Evolutionary conservation across 2,888 invertebrate species (phyloP).

Genomic region (Vandiemenella viatica): DNA sequence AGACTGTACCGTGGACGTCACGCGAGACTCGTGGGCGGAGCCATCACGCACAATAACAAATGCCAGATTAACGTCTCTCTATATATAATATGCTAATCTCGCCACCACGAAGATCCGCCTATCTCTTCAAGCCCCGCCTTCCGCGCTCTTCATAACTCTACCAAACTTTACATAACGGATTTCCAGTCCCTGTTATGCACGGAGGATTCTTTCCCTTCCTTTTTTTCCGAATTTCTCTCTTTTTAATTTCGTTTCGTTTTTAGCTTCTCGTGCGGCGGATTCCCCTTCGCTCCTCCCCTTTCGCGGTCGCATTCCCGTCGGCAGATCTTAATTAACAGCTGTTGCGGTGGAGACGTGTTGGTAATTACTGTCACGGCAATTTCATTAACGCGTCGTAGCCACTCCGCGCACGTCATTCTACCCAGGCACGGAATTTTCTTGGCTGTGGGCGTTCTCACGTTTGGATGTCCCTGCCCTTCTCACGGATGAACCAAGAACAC

Average conservation of each 20-base stretch:
- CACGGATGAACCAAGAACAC: too few relatives aligned
- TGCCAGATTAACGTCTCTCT: constrained; percentile 8
- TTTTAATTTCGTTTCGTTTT: neutral
- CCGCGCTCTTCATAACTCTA: neutral
- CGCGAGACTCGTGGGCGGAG: neutral
- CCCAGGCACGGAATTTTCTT: too few relatives aligned
- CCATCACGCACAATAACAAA: constrained; percentile 3
- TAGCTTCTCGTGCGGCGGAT: neutral
- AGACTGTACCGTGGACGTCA: too few relatives aligned
- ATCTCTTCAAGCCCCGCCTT: neutral
- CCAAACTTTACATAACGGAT: constrained; percentile 2
- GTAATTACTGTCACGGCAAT: constrained; percentile 8
- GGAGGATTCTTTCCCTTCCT: too few relatives aligned
- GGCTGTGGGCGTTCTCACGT: too few relatives aligned
- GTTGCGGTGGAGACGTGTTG: constrained; percentile 19
- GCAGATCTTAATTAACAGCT: constrained; percentile 26
- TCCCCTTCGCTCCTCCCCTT: neutral
- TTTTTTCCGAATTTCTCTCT: neutral
- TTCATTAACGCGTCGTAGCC: neutral
- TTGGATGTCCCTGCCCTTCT: too few relatives aligned
- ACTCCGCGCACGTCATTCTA: too few relatives aligned
- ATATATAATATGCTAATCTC: constrained; percentile 8
- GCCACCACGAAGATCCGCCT: neutral
- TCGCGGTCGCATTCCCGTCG: constrained; percentile 3
- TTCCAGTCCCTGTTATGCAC: too few relatives aligned